Base-by-base conservation (phyloP, 1,140 invertebrate genomes). In the Paramacrobiotus metropolitanus region DNA sequence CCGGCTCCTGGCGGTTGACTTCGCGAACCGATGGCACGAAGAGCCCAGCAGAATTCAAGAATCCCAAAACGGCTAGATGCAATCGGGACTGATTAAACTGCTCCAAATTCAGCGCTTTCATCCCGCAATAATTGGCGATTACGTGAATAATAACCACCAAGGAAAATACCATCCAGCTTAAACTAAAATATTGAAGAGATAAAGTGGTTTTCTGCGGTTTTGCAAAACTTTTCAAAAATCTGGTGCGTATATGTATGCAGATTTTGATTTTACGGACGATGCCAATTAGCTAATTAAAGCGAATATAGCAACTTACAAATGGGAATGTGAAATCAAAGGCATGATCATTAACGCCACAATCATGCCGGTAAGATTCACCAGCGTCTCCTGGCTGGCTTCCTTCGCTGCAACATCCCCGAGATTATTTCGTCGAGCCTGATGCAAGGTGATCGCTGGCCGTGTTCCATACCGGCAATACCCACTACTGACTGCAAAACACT, bases 331-430 rank as follows among this genome's bases (percentile, higher is more conserved):
- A 80, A 65, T 30, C n/a, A n/a, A n/a, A n/a, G 83, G 81, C 1
- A 93, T 75, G 55, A 94, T 70, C 28, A 83, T 73, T 31, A 94
- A 77, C 62, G 85, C 85, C 18, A 82, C 67, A 60, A 87, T 70
- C 2, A 90, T 83, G 18, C 84, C 88, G 31, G 84, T 70, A 45
- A 95, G 74, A 75, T 95, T 95, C 1, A 95, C 88, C 65, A 87
- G 79, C 0, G 89, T 95, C 71, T 96, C 92, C 77, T 97, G 93
- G 65, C 87, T 90, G 4, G 86, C 85, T 74, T 96, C 93, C 77
- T 96, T 96, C 1, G 90, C 90, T 2, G 87, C 34, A 55, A 15
- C 48, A 24, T 55, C 79, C 1, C 85, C 92, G 71, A 92, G 79
- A 73, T 96, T 96, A 63, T 86, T 83, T 64, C 82, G 73, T 55